Percentiles rank a stretch among this genome's conserved stretches.
These are phyloP conservation scores for Scortum barcoo DNA, from an alignment of 2,113 vertebrate genomes.

Conservation along the genomic window DNA sequence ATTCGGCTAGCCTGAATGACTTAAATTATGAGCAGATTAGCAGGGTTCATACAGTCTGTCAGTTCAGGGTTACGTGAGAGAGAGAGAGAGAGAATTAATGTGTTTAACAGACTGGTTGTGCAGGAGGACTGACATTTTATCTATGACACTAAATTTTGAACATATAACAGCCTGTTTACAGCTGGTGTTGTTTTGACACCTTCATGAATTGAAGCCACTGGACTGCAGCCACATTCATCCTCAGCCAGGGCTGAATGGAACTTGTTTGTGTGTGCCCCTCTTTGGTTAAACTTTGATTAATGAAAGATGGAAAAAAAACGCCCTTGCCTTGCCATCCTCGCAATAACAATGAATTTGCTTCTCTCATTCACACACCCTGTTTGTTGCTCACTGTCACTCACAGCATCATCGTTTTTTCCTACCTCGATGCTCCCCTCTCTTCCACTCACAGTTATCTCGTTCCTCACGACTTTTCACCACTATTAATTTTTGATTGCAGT, in stretches of 20 bases:
- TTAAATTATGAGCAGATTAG: constrained; percentile 78
- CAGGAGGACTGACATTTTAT: constrained; percentile 50
- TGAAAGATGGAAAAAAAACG: not conserved
- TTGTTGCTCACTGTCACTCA: not conserved
- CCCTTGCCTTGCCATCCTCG: not conserved
- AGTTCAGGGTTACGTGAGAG: constrained; percentile 31
- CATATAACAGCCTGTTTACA: constrained; percentile 26
- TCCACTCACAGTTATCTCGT: not conserved
- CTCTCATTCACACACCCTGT: not conserved
- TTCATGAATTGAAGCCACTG: constrained; percentile 18
- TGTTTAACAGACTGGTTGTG: not conserved
- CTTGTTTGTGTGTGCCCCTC: not conserved
- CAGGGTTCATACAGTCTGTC: constrained; percentile 51
- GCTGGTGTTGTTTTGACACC: constrained; percentile 11
- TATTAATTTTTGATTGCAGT: constrained; percentile 62
- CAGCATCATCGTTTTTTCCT: not conserved
- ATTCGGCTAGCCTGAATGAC: constrained; percentile 52
- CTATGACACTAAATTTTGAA: constrained; percentile 26
- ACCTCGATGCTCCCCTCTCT: not conserved
- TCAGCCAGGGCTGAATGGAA: not conserved
- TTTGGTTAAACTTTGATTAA: not conserved
- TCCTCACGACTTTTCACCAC: not conserved
- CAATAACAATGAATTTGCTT: not conserved
- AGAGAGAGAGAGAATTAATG: not conserved
- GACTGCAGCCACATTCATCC: constrained; percentile 10